Evolutionary conservation across 92 coral and sea anemone species (phyloP), one percentile per base, ranked within the genome.

Genomic region (Porites lobata): DNA sequence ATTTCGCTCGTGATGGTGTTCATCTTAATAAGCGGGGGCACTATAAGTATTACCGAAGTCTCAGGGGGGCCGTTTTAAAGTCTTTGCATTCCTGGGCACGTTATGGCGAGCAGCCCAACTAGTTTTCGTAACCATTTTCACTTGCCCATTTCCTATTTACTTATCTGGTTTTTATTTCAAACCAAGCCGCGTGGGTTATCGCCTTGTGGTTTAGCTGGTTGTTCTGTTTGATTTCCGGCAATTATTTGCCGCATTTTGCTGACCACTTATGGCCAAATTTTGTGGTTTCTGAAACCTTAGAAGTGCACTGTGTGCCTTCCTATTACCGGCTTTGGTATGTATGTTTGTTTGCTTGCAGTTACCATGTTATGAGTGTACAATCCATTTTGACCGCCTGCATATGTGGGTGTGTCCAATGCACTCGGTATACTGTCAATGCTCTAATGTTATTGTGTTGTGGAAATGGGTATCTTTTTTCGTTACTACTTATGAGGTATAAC

Each of bases 331-430:
- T 51, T 51, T 73, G 62, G 62, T 73, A 1, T 21, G 50, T 73
- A 1, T 73, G 50, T 12, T 51, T 51, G 62, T 38, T 73, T 73
- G 77, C 72, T 73, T 73, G 52, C 77, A 29, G 62, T 15, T 26
- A 51, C 29, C 29, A 26, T 26, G 29, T 26, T 26, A 26, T 1
- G 86, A 67, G 77, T 81, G 77, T 81, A 81, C 85, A 81, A 81
- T 52, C 77, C 74, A 26, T 20, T 81, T 81, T 73, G 76, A 73
- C 32, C 76, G 76, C 85, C 85, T 81, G 17, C 50, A 1, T 80
- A 9, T 19, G 26, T 72, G 32, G 84, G 84, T 79, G 84, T 79
- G 84, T 65, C 84, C 85, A 43, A 80, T 80, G 62, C 85, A 65
- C 75, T 62, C 75, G 85, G 73, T 65, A 80, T 64, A 32, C 74